Base-by-base conservation (phyloP, 2,888 invertebrate species). In the Brenthis daphne region DNA sequence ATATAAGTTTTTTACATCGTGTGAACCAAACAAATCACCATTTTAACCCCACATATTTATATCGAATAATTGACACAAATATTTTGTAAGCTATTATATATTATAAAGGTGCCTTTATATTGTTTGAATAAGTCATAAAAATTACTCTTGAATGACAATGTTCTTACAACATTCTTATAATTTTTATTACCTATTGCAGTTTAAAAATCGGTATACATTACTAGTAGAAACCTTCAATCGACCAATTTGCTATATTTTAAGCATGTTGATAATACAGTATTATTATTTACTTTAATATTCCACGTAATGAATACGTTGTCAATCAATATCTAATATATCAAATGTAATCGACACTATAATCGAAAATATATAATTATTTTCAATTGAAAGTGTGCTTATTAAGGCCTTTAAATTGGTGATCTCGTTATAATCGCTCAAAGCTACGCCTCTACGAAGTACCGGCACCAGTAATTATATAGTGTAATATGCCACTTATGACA, bases 61-160 rank as follows among this genome's bases (percentile, higher is more conserved):
- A 67, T 14, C 33, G 8, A 60, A 67, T 66, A 58, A 60, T 55
- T 60, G 60, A 55, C 60, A 67, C 55, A 55, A 54, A 67, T 67
- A 55, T 61, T 60, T 37, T 55, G 51, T 53, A 51, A 57, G n/a
- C 37, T 57, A 58, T 58, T 43, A 12, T 24, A n/a, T 57, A 58
- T 58, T 43, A 12, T 24, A n/a, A n/a, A 29, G 13, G 51, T 65
- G 57, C 20, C 20, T 24, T 43, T 48, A 53, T 54, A 20, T n/a
- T 60, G 54, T 33, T 55, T 67, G 16, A 67, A 60, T 50, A 67
- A 67, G 66, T 60, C 60, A 67, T 67, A 58, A 55, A 60, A 67
- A 55, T 48, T 55, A n/a, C 3, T 33, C 29, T 16, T 24, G 13
- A 53, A 57, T 37, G 5, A 33, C 14, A 60, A 48, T 53, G 54